Percentiles rank a stretch among this genome's conserved stretches.
Conservation (phyloP, 2,888 invertebrate genomes). For the Callinectes sapidus region DNA sequence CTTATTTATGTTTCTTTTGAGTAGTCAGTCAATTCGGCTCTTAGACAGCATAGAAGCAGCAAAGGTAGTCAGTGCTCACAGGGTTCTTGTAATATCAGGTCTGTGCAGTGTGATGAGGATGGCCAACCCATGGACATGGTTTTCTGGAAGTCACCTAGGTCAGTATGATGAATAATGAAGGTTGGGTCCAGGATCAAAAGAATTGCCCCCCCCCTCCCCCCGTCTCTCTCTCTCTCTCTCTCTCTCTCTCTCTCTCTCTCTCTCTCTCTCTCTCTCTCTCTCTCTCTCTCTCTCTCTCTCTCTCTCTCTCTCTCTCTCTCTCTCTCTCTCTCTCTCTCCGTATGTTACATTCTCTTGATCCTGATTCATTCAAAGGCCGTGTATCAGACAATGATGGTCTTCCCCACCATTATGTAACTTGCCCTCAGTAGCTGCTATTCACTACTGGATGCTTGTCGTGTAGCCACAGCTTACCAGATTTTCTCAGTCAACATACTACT, state of each 20-base stretch:
- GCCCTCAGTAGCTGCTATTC: neutral
- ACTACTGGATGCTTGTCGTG: neutral
- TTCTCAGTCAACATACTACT: neutral
- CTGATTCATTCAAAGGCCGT: neutral
- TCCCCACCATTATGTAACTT: neutral
- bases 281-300: slow-evolving; percentile 1
- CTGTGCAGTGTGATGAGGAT: slow-evolving; percentile 5
- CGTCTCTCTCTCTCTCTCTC: neutral
- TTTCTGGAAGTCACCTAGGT: slow-evolving; percentile 20
- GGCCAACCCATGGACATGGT: slow-evolving; percentile 13
- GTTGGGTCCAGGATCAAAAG: neutral
- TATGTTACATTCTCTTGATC: neutral
- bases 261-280: neutral
- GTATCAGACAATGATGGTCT: neutral
- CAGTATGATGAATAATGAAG: slow-evolving; percentile 14
- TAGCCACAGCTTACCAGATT: neutral
- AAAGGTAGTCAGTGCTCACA: slow-evolving; percentile 1
- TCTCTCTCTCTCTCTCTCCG: neutral
- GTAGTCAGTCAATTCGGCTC: neutral
- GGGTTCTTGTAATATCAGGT: slow-evolving; percentile 22
- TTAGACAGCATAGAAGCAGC: neutral
- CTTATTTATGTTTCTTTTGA: neutral
- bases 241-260: slow-evolving; percentile 1
- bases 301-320: slow-evolving; percentile 1
- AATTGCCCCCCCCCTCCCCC: neutral